Evolutionary conservation across 1,140 invertebrate genomes (phyloP), one percentile per base, ranked within the genome.

Genomic region (Dendroctonus valens): DNA sequence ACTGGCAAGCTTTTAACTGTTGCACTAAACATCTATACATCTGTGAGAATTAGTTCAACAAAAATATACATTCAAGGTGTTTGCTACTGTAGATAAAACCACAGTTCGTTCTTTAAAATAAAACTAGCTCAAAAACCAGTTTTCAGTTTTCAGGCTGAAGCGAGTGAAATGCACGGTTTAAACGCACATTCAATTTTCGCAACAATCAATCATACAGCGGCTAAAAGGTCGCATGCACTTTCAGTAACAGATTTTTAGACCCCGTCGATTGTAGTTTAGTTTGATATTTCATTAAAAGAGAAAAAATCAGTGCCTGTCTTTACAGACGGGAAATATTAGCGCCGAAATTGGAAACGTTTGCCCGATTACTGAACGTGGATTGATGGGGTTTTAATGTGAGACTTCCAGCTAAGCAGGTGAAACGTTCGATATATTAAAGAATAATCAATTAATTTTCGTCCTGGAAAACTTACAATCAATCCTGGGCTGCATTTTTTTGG

Each of bases 121-220:
- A 26, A 26, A 26, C 26, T 26, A 2, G 26, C 26, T 26, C 1
- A 26, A 26, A 26, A 1, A 2, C 3, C 26, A 1, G 26, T 26
- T 2, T 26, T 26, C 26, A 26, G 26, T 26, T 26, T 26, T 26
- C 26, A 26, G 26, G 26, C 26, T 26, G 1, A 26, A 26, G 26
- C 26, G 26, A 26, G 26, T 1, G 3, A 26, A 26, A 26, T 26
- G 26, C 26, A 26, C 26, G 38, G 50, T 14, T 41, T 58, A 58
- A 58, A 58, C 55, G 12, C 15, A 44, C 0, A 61, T 61, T 37
- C 59, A 61, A 61, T 61, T 61, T 51, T 46, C 14, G 15, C 12
- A 51, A 52, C 48, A 61, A 61, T 61, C 59, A 61, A 61, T 61
- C 59, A 61, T 51, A 50, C 50, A 51, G 14, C 11, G 38, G 46